These are phyloP conservation scores for Neoitamus cyanurus DNA, from an alignment of 2,888 invertebrate species.

Conservation along the genomic window DNA sequence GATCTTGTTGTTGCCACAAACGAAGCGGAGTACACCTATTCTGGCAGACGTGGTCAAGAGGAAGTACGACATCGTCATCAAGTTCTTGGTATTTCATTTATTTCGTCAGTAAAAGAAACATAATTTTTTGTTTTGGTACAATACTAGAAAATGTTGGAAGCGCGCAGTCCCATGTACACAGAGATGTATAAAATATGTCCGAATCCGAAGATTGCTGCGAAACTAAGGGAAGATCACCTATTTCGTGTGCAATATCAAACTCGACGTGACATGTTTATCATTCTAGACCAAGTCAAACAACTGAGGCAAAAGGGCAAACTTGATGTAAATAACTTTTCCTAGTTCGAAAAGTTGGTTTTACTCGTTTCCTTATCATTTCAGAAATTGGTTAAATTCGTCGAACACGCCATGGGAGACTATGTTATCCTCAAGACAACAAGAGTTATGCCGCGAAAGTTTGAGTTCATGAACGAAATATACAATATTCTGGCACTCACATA, in stretches of 20 bases:
- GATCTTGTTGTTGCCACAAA: constrained; percentile 57
- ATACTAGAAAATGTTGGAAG: constrained; percentile 63
- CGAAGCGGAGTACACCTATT: constrained; percentile 56
- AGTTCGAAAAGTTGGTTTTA: background rate
- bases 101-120: background rate
- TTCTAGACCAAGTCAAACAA: constrained; percentile 56
- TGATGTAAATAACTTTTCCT: constrained; percentile 53
- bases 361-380: background rate
- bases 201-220: constrained; percentile 55
- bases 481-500: constrained; percentile 62
- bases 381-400: constrained; percentile 56
- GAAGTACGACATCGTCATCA: constrained; percentile 58
- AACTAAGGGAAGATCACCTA: constrained; percentile 57
- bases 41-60: constrained; percentile 55
- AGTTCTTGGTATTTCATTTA: constrained; percentile 57
- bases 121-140: background rate
- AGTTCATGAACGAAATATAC: constrained; percentile 63
- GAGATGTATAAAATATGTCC: constrained; percentile 57
- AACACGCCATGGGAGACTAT: constrained; percentile 62
- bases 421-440: constrained; percentile 61
- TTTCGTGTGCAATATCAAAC: constrained; percentile 61
- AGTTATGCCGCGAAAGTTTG: constrained; percentile 64
- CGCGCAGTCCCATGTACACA: constrained; percentile 61
- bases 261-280: constrained; percentile 59
- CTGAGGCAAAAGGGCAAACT: constrained; percentile 56